Base-by-base conservation (phyloP, 2,888 invertebrate species). In the Zaprionus obscuricornis region DNA sequence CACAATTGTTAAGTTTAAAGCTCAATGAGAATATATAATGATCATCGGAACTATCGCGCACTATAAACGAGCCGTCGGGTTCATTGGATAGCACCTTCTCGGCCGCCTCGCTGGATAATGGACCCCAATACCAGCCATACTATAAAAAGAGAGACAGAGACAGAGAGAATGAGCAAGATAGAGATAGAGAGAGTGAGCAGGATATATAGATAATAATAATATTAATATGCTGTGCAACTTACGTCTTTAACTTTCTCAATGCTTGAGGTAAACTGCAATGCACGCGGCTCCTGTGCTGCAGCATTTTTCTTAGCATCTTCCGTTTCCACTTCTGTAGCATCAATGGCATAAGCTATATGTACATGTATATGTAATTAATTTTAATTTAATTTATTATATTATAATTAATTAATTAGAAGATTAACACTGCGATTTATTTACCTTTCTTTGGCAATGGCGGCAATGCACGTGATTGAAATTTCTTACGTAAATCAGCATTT, bases 81-180 rank as follows among this genome's bases (percentile, higher is more conserved):
- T 97, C 97, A 86, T 96, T 96, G 2, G 95, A 96, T 40, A 97
- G 91, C 66, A 97, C 95, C 91, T 96, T 96, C 89, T 97, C 97
- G 1, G 97, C 97, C 57, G 95, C 95, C 90, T 97, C 96, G 49
- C 96, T 96, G 16, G 96, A 96, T 85, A 97, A 93, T 24, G 97
- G 97, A 60, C 97, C 97, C 97, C 97, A 97, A 89, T 97, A 97
- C 97, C 97, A 97, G 33, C 97, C 97, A 89, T 96, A 97, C 96
- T 97, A 71, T 90, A 92, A 85, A n/a, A 7, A 5, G 8, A 7
- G 1, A 5, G n/a, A n/a, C n/a, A 1, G 11, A n/a, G n/a, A n/a
- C n/a, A n/a, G n/a, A n/a, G n/a, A n/a, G n/a, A n/a, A n/a, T n/a
- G n/a, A n/a, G n/a, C n/a, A n/a, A n/a, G n/a, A n/a, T n/a, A n/a